Base-by-base conservation (phyloP, 2,113 vertebrate species). In the Pollachius pollachius region DNA sequence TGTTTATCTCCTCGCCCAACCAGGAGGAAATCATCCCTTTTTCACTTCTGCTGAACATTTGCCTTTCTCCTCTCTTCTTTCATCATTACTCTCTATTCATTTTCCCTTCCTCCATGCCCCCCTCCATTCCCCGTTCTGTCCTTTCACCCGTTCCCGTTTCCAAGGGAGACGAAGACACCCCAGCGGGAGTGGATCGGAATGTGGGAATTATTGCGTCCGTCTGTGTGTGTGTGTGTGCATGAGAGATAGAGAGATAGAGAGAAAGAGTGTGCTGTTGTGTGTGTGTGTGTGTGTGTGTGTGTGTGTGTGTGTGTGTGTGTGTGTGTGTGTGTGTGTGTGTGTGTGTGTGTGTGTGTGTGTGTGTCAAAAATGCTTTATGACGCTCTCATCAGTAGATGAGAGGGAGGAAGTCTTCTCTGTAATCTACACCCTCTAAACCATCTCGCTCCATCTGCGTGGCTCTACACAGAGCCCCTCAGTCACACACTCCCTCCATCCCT, bases 401-500 rank as follows among this genome's bases (percentile, higher is more conserved):
- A 87, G 81, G 79, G 87, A 84, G 88, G 88, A 89, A 85, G 85
- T 87, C 85, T 90, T 65, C 89, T 69, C 87, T 90, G 85, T 89
- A 90, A 90, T 90, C 85, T 81, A 62, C 81, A 84, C 83, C 57
- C 81, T 79, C 74, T 75, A 70, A 89, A 84, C 48, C 48, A 52
- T 52, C 48, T 80, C 83, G 71, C 72, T 69, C 81, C 84, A 87
- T 85, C 81, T 86, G 84, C n/a, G 56, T 84, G 78, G 70, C 72
- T 74, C 80, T 64, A 27, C 72, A 70, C 75, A 84, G 74, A 73
- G 73, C 74, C 77, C 81, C 84, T 85, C 83, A 87, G 82, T 86
- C 86, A 85, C 52, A 13, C 84, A 87, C 76, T 86, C 81, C 48
- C 66, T 73, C 81, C 74, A 80, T 78, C 84, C 75, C 68, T 23